Conservation (phyloP, 2,888 invertebrate genomes). For the Sycophila texana region DNA sequence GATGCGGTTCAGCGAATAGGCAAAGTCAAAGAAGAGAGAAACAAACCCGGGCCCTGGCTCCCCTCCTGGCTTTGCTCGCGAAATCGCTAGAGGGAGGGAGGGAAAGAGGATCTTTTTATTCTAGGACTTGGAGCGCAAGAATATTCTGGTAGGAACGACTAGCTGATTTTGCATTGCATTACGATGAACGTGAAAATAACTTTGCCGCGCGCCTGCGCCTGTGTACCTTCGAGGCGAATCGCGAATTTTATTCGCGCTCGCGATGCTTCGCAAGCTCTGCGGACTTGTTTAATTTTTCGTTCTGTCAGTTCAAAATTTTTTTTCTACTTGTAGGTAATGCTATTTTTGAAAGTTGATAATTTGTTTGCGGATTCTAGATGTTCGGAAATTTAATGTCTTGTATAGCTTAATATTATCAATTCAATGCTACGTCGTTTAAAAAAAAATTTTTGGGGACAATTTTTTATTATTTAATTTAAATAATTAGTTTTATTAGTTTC, state of each 20-base stretch:
- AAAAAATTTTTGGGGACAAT: too few species aligned
- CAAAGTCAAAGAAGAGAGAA: slow-evolving; percentile 39
- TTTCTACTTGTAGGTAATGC: too few species aligned
- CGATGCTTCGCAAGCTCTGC: neutral
- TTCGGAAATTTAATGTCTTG: too few species aligned
- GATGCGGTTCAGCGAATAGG: slow-evolving; percentile 23
- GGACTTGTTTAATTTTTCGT: too few species aligned
- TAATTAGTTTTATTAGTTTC: too few species aligned
- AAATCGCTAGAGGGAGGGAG: slow-evolving; percentile 27
- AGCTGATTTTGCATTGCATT: slow-evolving; percentile 61
- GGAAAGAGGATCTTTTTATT: slow-evolving; percentile 27
- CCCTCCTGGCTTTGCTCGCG: slow-evolving; percentile 23
- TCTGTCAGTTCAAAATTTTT: neutral
- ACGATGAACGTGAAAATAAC: slow-evolving; percentile 62
- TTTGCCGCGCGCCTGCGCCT: slow-evolving; percentile 19
- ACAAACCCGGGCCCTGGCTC: slow-evolving; percentile 22
- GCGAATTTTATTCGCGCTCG: neutral
- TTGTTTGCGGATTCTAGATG: too few species aligned
- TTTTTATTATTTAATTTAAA: too few species aligned
- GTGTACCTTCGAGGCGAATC: neutral
- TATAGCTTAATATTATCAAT: too few species aligned
- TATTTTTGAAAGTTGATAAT: too few species aligned
- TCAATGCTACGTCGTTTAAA: too few species aligned
- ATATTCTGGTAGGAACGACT: slow-evolving; percentile 59
- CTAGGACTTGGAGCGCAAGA: slow-evolving; percentile 36